phyloP scores from a whole-genome alignment of 92 coral and sea anemone genomes.

The Phenganax marumi region DNA sequence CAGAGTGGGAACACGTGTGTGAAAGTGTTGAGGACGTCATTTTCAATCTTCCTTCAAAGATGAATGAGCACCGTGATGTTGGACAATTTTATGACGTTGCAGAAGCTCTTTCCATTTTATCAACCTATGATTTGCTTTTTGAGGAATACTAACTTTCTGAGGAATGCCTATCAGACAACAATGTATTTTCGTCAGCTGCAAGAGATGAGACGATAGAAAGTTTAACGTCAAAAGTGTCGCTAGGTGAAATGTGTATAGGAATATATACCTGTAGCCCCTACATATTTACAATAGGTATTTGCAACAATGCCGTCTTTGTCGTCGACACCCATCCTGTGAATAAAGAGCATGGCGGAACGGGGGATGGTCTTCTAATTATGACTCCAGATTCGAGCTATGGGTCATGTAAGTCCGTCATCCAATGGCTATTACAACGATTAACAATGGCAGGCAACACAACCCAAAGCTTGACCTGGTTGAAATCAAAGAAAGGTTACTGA shows the following conservation, averaged over 20 bases:
- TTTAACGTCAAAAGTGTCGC: constrained; percentile 15
- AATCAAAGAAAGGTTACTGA: constrained; percentile 12
- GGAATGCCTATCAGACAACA: constrained; percentile 22
- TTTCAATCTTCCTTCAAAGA: constrained; percentile 10
- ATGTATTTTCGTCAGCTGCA: constrained; percentile 18
- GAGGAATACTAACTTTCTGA: constrained; percentile 31
- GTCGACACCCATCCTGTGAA: constrained; percentile 36
- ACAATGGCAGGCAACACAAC: neutral
- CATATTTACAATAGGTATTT: constrained; percentile 15
- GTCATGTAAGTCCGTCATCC: constrained; percentile 27
- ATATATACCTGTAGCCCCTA: constrained; percentile 24
- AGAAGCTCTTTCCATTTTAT: constrained; percentile 22
- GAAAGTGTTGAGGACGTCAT: constrained; percentile 33
- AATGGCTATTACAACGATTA: constrained; percentile 31
- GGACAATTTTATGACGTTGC: constrained; percentile 30
- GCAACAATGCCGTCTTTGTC: constrained; percentile 23
- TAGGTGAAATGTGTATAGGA: constrained; percentile 16
- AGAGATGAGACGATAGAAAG: constrained; percentile 15
- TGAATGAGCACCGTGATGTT: constrained; percentile 22
- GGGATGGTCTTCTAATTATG: constrained; percentile 27
- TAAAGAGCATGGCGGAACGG: constrained; percentile 18
- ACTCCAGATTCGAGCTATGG: constrained; percentile 34
- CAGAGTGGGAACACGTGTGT: constrained; percentile 17
- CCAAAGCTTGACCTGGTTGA: constrained; percentile 38
- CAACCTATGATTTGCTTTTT: constrained; percentile 18